Conservation (phyloP, 2,888 invertebrate species). For the Sylvicola cinctus region DNA sequence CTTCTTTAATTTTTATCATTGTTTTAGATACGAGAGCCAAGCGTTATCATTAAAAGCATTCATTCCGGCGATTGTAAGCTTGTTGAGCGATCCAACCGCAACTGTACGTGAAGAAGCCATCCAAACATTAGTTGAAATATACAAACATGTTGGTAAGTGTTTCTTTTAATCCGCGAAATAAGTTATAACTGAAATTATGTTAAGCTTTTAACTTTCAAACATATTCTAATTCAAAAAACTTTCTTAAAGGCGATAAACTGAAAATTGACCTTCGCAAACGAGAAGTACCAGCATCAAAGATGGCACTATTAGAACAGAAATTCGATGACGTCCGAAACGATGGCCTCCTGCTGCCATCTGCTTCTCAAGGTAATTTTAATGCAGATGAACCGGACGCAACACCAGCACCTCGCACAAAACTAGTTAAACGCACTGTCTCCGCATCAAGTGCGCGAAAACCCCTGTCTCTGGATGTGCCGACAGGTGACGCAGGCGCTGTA, state of each 20-base stretch:
- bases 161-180: neutral
- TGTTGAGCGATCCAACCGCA: conserved; percentile 70
- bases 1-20: conserved; percentile 5
- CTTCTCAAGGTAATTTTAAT: conserved; percentile 18
- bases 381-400: conserved; percentile 28
- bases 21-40: conserved; percentile 61
- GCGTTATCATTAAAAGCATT: conserved; percentile 63
- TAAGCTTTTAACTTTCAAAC: neutral
- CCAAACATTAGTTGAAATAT: conserved; percentile 70
- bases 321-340: conserved; percentile 72
- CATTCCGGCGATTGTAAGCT: conserved; percentile 60
- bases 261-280: conserved; percentile 64
- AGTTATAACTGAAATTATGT: neutral
- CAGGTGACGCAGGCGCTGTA: conserved; percentile 54
- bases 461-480: conserved; percentile 3
- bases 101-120: conserved; percentile 76
- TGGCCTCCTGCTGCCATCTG: conserved; percentile 59
- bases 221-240: neutral
- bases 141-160: conserved; percentile 63
- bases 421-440: conserved; percentile 26
- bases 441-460: conserved; percentile 10
- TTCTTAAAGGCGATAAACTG: conserved; percentile 45
- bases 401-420: conserved; percentile 22
- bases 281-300: conserved; percentile 50
- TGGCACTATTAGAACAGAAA: conserved; percentile 48